Conservation (phyloP, 2,797 vertebrate genomes). For the Fringilla coelebs region DNA sequence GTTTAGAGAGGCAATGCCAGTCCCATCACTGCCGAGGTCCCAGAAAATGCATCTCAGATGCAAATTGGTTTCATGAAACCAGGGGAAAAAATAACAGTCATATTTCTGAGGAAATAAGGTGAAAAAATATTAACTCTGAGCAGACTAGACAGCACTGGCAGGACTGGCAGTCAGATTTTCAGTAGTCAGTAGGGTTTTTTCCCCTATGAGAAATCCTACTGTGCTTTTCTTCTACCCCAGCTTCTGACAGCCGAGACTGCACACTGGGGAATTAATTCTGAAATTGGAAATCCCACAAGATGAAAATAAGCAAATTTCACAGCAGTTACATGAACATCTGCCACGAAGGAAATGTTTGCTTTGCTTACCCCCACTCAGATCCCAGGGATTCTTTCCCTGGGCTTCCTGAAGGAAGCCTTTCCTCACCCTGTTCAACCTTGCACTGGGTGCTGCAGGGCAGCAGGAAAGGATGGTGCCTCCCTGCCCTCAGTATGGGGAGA, state of each 20-base stretch:
- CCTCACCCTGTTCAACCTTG: neutral
- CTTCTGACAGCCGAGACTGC: neutral
- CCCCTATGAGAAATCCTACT: neutral
- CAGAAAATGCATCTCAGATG: neutral
- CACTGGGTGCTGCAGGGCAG: neutral
- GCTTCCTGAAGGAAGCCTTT: neutral
- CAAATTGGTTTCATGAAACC: neutral
- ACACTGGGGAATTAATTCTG: neutral
- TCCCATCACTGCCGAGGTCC: neutral
- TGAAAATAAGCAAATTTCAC: conserved; percentile 30
- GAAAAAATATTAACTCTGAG: neutral
- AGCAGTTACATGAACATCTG: neutral
- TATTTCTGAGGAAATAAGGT: neutral
- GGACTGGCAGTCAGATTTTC: neutral
- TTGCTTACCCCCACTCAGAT: neutral
- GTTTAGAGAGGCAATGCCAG: neutral
- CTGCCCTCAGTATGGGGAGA: neutral
- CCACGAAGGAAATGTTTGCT: neutral
- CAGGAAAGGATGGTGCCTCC: neutral
- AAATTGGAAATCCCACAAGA: neutral
- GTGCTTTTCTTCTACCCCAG: neutral
- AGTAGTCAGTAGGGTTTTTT: neutral
- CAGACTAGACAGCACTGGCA: neutral
- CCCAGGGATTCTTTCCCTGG: neutral
- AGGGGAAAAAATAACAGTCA: neutral